Percentiles rank a stretch among this genome's conserved stretches.
These are phyloP conservation scores for Panagrolaimus sp. DNA, from an alignment of 1,140 invertebrate genomes.

Conservation along the genomic window DNA sequence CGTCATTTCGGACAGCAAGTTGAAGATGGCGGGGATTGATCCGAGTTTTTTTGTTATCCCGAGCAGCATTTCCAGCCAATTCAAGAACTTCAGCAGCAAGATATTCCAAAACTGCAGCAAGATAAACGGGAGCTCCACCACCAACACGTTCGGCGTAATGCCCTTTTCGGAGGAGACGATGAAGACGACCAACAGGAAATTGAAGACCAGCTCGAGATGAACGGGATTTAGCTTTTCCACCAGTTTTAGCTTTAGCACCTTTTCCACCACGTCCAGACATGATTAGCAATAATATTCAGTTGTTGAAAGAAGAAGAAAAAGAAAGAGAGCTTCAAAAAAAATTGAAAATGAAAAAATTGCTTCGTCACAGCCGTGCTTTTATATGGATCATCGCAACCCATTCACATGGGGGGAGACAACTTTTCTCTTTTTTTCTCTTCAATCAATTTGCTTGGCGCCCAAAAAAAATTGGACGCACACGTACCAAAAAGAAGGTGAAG, in stretches of 20 bases:
- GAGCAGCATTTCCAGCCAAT: constrained; percentile 65
- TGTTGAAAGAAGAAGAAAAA: constrained; percentile 22
- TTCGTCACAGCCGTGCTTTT: not conserved
- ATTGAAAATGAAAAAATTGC: constrained; percentile 24
- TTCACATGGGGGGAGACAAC: not conserved
- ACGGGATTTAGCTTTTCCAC: constrained; percentile 66
- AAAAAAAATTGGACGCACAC: not conserved
- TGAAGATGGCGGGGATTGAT: constrained; percentile 77
- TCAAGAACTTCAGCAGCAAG: constrained; percentile 66
- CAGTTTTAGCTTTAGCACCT: constrained; percentile 67
- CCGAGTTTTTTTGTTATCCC: constrained; percentile 65
- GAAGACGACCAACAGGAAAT: constrained; percentile 63
- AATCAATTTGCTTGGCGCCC: not conserved
- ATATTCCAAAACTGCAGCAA: constrained; percentile 61
- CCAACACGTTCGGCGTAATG: constrained; percentile 64
- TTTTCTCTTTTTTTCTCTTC: not conserved
- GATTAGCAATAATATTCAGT: constrained; percentile 22
- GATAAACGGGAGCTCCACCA: constrained; percentile 60
- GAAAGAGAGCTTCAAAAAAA: constrained; percentile 18
- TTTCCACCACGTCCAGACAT: constrained; percentile 66
- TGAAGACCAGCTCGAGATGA: constrained; percentile 62
- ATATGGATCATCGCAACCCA: not conserved
- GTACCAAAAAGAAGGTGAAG: not conserved
- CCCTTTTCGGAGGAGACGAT: constrained; percentile 67
- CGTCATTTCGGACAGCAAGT: constrained; percentile 64